Evolutionary conservation across 1,140 invertebrate species (phyloP).

Genomic region (Drosophila lini): DNA sequence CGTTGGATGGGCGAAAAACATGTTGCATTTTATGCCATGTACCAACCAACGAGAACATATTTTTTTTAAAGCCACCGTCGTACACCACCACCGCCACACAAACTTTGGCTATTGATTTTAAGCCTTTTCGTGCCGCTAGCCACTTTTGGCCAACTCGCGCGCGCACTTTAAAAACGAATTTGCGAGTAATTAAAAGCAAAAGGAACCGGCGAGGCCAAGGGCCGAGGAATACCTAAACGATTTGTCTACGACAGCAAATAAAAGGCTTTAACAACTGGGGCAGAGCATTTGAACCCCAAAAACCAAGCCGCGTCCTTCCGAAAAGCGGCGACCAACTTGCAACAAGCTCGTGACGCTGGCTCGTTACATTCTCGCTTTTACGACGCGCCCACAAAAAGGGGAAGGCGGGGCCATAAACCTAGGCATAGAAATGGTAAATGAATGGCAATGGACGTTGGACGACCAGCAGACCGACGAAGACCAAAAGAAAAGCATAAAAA

Average conservation of each 20-base stretch:
- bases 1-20: slow-evolving; percentile 42
- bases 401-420: slow-evolving; percentile 51
- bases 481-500: slow-evolving; percentile 67
- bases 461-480: not conserved
- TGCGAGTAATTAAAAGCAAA: slow-evolving; percentile 69
- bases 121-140: slow-evolving; percentile 24
- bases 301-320: not conserved
- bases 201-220: not conserved
- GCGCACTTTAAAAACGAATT: slow-evolving; percentile 51
- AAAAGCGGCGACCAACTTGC: slow-evolving; percentile 12
- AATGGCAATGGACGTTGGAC: slow-evolving; percentile 57
- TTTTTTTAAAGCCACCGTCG: slow-evolving; percentile 41
- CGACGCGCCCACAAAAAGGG: slow-evolving; percentile 57
- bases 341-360: slow-evolving; percentile 57
- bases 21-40: slow-evolving; percentile 64
- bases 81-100: not conserved
- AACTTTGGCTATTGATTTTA: slow-evolving; percentile 26
- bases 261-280: slow-evolving; percentile 70
- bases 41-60: slow-evolving; percentile 19
- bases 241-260: slow-evolving; percentile 61
- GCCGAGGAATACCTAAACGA: slow-evolving; percentile 40
- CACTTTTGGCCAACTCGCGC: slow-evolving; percentile 9
- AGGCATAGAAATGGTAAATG: slow-evolving; percentile 50
- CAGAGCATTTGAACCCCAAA: slow-evolving; percentile 23
- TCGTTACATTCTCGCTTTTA: slow-evolving; percentile 78